Evolutionary conservation across 1,140 invertebrate genomes (phyloP).

Genomic region (Pemphigus obesinymphae): DNA sequence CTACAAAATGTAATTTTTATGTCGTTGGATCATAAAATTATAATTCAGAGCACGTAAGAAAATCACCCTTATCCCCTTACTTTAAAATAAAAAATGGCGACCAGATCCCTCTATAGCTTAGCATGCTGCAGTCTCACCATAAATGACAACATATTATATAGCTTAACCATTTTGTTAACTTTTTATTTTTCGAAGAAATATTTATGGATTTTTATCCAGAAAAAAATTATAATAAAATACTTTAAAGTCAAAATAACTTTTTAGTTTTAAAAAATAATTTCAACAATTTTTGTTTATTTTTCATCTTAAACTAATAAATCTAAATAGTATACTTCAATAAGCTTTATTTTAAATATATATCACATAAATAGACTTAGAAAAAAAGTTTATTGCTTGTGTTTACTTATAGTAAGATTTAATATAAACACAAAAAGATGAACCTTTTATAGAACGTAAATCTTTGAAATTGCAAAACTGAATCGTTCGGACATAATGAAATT

Average conservation of each 20-base stretch:
- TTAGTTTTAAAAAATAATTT: not conserved
- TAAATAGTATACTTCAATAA: not conserved
- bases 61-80: not conserved
- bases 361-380: not conserved
- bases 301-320: not conserved
- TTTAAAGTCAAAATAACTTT: not conserved
- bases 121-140: not conserved
- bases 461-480: constrained; percentile 8
- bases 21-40: not conserved
- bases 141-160: not conserved
- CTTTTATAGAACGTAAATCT: not conserved
- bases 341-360: not conserved
- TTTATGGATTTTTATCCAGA: not conserved
- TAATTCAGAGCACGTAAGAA: constrained; percentile 8
- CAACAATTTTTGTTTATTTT: not conserved
- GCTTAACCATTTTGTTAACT: not conserved
- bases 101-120: not conserved
- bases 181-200: not conserved
- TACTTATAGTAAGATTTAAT: not conserved
- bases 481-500: constrained; percentile 26
- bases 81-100: not conserved
- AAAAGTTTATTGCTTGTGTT: not conserved
- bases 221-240: not conserved
- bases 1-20: not conserved
- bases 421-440: not conserved